Percentiles rank a stretch among this genome's conserved stretches.
Conservation (phyloP, 2,113 vertebrate species). For the Pituophis catenifer region DNA sequence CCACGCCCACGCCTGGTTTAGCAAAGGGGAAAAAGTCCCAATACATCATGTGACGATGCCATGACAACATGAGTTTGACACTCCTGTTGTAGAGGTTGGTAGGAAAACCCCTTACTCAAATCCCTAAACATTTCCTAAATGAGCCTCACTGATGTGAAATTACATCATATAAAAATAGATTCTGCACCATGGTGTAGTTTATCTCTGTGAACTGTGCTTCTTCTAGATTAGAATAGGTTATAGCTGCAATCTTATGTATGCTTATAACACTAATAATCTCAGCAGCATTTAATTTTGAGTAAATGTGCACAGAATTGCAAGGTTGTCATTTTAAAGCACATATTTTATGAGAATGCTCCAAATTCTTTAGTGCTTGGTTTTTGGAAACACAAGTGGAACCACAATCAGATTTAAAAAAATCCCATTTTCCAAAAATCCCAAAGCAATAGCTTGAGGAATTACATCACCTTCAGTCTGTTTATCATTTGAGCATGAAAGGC, state of each 20-base stretch:
- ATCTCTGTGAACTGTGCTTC: neutral
- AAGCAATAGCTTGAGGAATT: conserved; percentile 56
- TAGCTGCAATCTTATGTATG: neutral
- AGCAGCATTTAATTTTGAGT: neutral
- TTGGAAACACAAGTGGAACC: conserved; percentile 2
- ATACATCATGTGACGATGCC: no score
- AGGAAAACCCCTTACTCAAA: neutral
- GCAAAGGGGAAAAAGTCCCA: no score
- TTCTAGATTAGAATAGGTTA: neutral
- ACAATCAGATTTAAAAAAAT: conserved; percentile 56
- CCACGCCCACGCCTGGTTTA: no score
- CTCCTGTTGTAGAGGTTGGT: neutral
- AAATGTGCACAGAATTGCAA: neutral
- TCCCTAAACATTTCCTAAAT: neutral
- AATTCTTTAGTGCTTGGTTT: conserved; percentile 25
- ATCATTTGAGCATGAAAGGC: conserved; percentile 57
- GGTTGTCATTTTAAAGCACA: neutral
- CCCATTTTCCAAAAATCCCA: conserved; percentile 18
- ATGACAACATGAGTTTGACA: no score
- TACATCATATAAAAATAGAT: neutral
- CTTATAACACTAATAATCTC: neutral
- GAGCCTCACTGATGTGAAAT: neutral
- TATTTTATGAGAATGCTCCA: neutral
- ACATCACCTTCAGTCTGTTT: conserved; percentile 68
- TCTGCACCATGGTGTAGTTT: neutral